Conservation (phyloP, 2,113 vertebrate species). For the Apus apus region DNA sequence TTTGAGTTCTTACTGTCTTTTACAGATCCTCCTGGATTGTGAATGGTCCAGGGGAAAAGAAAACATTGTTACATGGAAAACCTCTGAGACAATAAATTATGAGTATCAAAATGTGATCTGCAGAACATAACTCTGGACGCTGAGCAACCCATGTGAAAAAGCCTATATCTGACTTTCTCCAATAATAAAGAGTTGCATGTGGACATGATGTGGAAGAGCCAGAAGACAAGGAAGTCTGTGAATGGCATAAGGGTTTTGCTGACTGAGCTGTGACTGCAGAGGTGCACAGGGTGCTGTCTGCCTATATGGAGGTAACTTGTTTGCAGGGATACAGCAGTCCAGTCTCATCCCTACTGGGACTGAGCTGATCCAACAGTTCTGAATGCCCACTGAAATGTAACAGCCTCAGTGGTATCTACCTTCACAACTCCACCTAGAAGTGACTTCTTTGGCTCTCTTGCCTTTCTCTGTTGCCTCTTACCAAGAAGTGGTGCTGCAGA, state of each 20-base stretch:
- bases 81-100: neutral
- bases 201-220: neutral
- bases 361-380: neutral
- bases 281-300: neutral
- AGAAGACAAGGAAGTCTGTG: too few relatives aligned
- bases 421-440: accelerated
- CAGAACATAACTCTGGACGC: neutral
- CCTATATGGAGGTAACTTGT: neutral
- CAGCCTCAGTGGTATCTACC: neutral
- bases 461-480: neutral
- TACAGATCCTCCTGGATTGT: neutral
- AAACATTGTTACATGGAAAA: neutral
- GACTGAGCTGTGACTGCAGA: neutral
- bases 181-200: neutral
- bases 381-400: neutral
- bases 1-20: neutral
- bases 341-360: neutral
- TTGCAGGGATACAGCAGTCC: neutral
- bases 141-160: neutral
- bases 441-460: too few relatives aligned
- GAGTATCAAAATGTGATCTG: neutral
- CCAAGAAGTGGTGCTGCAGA: neutral
- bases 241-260: neutral
- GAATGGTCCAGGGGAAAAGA: neutral
- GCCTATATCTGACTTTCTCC: neutral